Evolutionary conservation across 2,113 vertebrate species (phyloP), one percentile per base, ranked within the genome.

Genomic region (Alligator mississippiensis): DNA sequence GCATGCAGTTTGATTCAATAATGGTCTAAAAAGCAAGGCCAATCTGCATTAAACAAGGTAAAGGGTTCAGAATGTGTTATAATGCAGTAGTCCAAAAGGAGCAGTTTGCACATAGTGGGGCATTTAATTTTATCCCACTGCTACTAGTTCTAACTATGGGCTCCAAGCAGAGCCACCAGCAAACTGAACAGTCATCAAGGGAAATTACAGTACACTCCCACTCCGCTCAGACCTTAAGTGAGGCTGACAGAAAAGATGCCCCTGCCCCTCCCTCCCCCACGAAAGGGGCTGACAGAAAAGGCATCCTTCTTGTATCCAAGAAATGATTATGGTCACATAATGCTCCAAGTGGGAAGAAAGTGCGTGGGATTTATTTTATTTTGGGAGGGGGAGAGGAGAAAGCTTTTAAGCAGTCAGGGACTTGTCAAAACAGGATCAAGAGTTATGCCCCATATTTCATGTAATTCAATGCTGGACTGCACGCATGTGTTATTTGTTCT

Each of bases 401-500:
- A 70, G 80, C 70, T 95, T 93, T 93, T 93, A 93, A 94, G 84
- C 77, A 92, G 90, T 88, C 84, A 82, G 93, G 87, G 84, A 55
- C 94, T 88, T 94, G 93, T 93, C 84, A 89, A 93, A 90, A 83
- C 75, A 72, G 90, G 75, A 84, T 19, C 90, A 87, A 93, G 94
- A 93, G 91, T 82, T 89, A 54, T 58, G 80, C 70, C 75, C 80
- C 38, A 15, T 93, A 92, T 95, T 96, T 95, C 89, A 89, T 64
- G 34, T 57, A 93, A 93, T 88, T 94, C 94, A 94, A 94, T 87
- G 90, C 90, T 93, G 89, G 78, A 87, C 47, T 2, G 0, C 55
- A 28, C 77, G 90, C 90, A 85, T 92, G 87, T 93, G 88, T 93
- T 94, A 93, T 54, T 93, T 90, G 94, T 93, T 96, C 92, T 95